Evolutionary conservation across 1,140 invertebrate genomes (phyloP).

Genomic region (Acarapis woodi): DNA sequence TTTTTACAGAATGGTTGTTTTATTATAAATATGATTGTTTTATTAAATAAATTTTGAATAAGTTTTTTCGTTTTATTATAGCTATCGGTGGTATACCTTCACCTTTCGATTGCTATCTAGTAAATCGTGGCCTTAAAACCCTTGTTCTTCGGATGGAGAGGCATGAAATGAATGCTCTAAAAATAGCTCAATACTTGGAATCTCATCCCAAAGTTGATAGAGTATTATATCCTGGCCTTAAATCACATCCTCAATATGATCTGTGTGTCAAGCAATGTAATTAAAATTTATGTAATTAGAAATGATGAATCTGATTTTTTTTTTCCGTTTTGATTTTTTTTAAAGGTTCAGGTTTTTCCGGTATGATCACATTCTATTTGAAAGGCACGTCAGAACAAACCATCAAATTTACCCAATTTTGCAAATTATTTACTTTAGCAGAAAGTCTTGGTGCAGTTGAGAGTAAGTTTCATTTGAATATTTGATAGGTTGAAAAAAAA

Average conservation of each 20-base stretch:
- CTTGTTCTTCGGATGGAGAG: constrained; percentile 47
- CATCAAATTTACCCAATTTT: constrained; percentile 35
- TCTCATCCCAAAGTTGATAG: constrained; percentile 38
- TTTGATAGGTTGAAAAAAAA: too few species aligned
- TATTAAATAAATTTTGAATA: not conserved
- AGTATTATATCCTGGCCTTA: constrained; percentile 59
- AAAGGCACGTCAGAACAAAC: constrained; percentile 47
- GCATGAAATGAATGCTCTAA: constrained; percentile 45
- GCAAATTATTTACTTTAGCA: constrained; percentile 62
- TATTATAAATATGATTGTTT: too few species aligned
- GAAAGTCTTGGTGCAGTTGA: constrained; percentile 88
- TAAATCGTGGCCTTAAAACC: constrained; percentile 81
- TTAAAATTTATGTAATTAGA: too few species aligned
- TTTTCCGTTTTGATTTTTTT: too few species aligned
- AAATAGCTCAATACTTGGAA: constrained; percentile 48
- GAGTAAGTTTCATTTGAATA: too few species aligned
- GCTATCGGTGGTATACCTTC: constrained; percentile 67
- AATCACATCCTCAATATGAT: constrained; percentile 70
- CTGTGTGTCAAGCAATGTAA: constrained; percentile 48
- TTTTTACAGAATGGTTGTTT: too few species aligned
- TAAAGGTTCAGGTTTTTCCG: constrained; percentile 66
- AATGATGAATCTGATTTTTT: too few species aligned
- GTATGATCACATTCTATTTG: constrained; percentile 68
- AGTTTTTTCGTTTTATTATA: not conserved
- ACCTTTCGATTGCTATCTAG: constrained; percentile 79